Percentiles rank a stretch among this genome's conserved stretches.
These are phyloP conservation scores for Amiota mariae DNA, from an alignment of 2,888 invertebrate genomes.

Conservation along the genomic window DNA sequence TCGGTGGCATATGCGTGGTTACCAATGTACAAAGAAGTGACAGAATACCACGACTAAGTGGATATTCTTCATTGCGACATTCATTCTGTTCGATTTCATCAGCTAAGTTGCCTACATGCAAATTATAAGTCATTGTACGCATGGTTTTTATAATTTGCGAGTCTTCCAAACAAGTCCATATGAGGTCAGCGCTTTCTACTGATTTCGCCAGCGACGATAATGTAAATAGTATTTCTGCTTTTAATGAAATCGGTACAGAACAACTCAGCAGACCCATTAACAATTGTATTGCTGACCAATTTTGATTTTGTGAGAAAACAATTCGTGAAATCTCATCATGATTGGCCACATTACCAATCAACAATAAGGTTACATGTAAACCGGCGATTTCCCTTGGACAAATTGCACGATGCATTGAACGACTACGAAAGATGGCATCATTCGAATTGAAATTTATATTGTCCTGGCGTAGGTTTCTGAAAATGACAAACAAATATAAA, in stretches of 20 bases:
- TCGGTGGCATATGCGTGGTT: slow-evolving; percentile 80
- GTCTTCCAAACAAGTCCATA: slow-evolving; percentile 90
- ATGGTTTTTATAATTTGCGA: slow-evolving; percentile 85
- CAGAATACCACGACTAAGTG: slow-evolving; percentile 88
- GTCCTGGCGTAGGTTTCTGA: slow-evolving; percentile 82
- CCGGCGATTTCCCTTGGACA: slow-evolving; percentile 89
- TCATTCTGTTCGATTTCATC: slow-evolving; percentile 92
- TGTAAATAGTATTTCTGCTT: slow-evolving; percentile 86
- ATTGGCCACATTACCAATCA: slow-evolving; percentile 85
- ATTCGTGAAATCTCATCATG: slow-evolving; percentile 87
- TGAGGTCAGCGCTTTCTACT: slow-evolving; percentile 83
- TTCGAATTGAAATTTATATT: slow-evolving; percentile 38
- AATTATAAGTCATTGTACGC: slow-evolving; percentile 76
- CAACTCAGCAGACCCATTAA: slow-evolving; percentile 85
- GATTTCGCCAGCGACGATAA: slow-evolving; percentile 86
- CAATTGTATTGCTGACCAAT: slow-evolving; percentile 87
- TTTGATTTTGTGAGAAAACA: slow-evolving; percentile 89
- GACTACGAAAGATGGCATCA: slow-evolving; percentile 79
- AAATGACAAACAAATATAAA: slow-evolving; percentile 40
- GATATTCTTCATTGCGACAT: slow-evolving; percentile 91
- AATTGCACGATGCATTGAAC: slow-evolving; percentile 78
- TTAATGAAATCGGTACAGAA: slow-evolving; percentile 87
- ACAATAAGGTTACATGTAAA: slow-evolving; percentile 84
- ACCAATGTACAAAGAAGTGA: slow-evolving; percentile 83
- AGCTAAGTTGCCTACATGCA: no score